Conservation (phyloP, 1,140 invertebrate species). For the Archivesica marissinica region DNA sequence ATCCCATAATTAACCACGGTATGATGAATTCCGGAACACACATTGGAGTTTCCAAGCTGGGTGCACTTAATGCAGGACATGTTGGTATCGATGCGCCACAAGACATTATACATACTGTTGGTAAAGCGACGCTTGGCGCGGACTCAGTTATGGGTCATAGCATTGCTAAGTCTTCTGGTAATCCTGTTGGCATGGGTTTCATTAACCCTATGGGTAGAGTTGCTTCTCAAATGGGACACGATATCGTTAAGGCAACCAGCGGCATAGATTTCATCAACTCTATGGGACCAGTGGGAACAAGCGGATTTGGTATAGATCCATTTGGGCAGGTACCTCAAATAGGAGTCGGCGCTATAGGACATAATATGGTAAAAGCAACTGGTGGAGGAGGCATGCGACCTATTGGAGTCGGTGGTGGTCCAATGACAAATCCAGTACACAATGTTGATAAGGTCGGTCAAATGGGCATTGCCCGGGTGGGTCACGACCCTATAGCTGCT, state of each 20-base stretch:
- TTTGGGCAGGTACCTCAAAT: not conserved
- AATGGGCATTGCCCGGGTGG: not conserved
- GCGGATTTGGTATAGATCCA: not conserved
- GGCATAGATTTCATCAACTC: too few relatives aligned
- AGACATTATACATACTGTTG: conserved; percentile 32
- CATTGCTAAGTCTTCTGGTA: not conserved
- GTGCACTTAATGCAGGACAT: not conserved
- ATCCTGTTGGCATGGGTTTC: conserved; percentile 8
- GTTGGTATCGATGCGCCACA: not conserved
- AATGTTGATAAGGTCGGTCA: conserved; percentile 38
- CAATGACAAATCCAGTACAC: conserved; percentile 11
- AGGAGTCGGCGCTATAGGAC: not conserved
- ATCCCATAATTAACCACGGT: not conserved
- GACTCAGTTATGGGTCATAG: not conserved
- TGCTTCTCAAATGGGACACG: not conserved
- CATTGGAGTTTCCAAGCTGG: not conserved
- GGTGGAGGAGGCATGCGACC: not conserved
- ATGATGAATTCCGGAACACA: not conserved
- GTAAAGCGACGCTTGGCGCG: conserved; percentile 9
- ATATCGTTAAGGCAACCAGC: not conserved
- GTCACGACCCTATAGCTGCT: conserved; percentile 40
- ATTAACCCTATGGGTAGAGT: not conserved
- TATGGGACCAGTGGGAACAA: not conserved
- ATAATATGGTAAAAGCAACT: conserved; percentile 6
- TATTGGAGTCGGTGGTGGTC: not conserved